A percentile compares a stretch with the other conserved stretches of the same genome.
These are phyloP conservation scores for Acrocyrtus sp. DNA, from an alignment of 2,888 invertebrate species.

Conservation along the genomic window DNA sequence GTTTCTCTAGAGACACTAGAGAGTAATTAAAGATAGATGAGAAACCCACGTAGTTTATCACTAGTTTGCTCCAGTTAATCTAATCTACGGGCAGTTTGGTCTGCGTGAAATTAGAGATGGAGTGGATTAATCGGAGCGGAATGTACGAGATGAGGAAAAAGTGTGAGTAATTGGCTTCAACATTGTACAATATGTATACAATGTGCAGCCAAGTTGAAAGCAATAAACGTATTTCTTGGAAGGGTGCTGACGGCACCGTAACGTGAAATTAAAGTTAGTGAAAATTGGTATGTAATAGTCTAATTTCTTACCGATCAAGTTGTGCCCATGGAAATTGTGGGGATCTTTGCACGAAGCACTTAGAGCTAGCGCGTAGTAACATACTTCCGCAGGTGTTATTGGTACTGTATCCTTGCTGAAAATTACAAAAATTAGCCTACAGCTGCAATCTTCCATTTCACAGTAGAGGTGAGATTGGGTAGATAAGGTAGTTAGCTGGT, in stretches of 20 bases:
- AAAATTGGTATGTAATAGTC: too few species aligned
- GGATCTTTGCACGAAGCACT: conserved; percentile 86
- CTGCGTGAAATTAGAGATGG: neutral
- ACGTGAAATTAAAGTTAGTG: too few species aligned
- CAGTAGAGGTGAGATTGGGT: too few species aligned
- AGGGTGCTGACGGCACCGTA: too few species aligned
- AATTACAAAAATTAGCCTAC: neutral
- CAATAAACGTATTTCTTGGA: too few species aligned
- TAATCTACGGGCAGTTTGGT: neutral
- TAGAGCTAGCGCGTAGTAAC: conserved; percentile 81
- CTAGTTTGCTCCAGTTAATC: conserved; percentile 15
- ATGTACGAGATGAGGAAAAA: too few species aligned
- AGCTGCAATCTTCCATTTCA: too few species aligned
- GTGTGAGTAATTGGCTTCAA: too few species aligned
- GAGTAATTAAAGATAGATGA: conserved; percentile 33
- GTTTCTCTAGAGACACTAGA: conserved; percentile 66
- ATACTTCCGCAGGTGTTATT: conserved; percentile 79
- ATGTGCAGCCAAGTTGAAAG: too few species aligned
- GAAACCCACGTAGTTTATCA: conserved; percentile 30
- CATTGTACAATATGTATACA: too few species aligned
- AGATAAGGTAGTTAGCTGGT: too few species aligned
- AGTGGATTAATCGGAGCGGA: too few species aligned
- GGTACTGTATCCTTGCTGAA: conserved; percentile 80
- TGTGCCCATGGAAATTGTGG: conserved; percentile 84
- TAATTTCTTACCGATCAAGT: conserved; percentile 76